Evolutionary conservation across 2,888 invertebrate species (phyloP).

Genomic region (Caenorhabditis macrosperma): DNA sequence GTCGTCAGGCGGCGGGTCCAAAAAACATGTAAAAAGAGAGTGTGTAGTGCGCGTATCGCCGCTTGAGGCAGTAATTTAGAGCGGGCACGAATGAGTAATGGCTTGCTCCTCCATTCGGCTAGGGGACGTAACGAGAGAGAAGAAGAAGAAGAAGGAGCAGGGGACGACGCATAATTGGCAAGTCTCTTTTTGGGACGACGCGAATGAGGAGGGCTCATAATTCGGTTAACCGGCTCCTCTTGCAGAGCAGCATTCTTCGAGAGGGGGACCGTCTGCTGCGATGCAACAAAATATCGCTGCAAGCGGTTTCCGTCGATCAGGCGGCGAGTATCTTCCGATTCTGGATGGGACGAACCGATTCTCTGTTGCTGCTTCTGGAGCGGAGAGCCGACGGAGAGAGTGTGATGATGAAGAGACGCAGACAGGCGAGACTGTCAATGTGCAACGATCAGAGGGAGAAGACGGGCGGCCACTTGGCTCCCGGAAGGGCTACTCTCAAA

Average conservation of each 20-base stretch:
- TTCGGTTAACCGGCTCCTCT: constrained; percentile 2
- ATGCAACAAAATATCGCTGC: constrained; percentile 35
- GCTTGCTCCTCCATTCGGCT: no score
- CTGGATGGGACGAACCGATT: constrained; percentile 37
- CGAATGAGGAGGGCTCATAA: constrained; percentile 16
- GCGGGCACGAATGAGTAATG: constrained; percentile 34
- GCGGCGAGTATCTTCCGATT: constrained; percentile 47
- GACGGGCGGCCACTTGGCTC: constrained; percentile 2
- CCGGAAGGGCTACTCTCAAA: constrained; percentile 34
- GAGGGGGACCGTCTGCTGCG: constrained; percentile 50
- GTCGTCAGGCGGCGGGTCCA: background rate
- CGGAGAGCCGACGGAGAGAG: constrained; percentile 42
- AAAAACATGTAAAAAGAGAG: background rate
- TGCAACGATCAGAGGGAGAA: constrained; percentile 47
- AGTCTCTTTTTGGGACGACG: background rate
- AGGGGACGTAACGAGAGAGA: no score
- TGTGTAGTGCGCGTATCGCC: background rate
- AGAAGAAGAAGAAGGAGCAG: no score
- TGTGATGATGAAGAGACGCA: constrained; percentile 40
- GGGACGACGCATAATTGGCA: constrained; percentile 25
- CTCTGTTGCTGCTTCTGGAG: constrained; percentile 19
- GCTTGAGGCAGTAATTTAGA: constrained; percentile 18
- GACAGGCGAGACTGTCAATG: constrained; percentile 54
- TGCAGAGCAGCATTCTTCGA: constrained; percentile 25
- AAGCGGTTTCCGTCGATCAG: constrained; percentile 49